Conservation (phyloP, 2,888 invertebrate genomes). For the Sesamia inferens region DNA sequence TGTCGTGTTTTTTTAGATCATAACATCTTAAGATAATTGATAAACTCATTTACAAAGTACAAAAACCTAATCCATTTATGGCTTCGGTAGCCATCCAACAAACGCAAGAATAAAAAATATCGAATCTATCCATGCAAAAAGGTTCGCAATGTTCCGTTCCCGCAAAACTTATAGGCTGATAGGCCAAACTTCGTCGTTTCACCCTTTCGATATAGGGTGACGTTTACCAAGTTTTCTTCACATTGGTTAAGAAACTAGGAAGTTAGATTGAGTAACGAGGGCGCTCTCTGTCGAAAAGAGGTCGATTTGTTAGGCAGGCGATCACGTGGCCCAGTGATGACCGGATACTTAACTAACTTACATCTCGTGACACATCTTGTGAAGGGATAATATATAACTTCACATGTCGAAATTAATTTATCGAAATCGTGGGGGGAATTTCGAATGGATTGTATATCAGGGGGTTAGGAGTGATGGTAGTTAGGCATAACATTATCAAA, state of each 20-base stretch:
- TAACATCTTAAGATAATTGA: neutral
- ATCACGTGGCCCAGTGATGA: slow-evolving; percentile 72
- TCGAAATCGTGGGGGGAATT: slow-evolving; percentile 33
- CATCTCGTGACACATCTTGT: slow-evolving; percentile 62
- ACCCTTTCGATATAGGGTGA: slow-evolving; percentile 66
- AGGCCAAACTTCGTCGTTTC: slow-evolving; percentile 58
- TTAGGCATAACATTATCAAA: neutral
- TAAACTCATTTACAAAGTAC: neutral
- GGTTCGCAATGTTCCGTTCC: slow-evolving; percentile 19
- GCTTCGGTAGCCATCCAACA: neutral
- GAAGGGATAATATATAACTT: slow-evolving; percentile 45
- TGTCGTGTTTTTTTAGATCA: neutral
- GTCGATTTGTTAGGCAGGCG: slow-evolving; percentile 77
- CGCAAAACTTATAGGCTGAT: slow-evolving; percentile 44
- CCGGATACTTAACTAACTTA: slow-evolving; percentile 73
- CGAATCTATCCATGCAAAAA: slow-evolving; percentile 32
- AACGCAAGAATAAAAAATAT: slow-evolving; percentile 38
- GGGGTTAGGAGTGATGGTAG: neutral
- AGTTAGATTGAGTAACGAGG: slow-evolving; percentile 74
- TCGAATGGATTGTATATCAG: slow-evolving; percentile 2
- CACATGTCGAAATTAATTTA: slow-evolving; percentile 46
- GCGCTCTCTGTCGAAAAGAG: slow-evolving; percentile 65
- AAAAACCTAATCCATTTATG: slow-evolving; percentile 23
- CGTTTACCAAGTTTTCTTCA: slow-evolving; percentile 63
- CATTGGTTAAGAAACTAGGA: slow-evolving; percentile 63